Evolutionary conservation across 2,113 vertebrate species (phyloP), one percentile per base, ranked within the genome.

Genomic region (Meleagris gallopavo): DNA sequence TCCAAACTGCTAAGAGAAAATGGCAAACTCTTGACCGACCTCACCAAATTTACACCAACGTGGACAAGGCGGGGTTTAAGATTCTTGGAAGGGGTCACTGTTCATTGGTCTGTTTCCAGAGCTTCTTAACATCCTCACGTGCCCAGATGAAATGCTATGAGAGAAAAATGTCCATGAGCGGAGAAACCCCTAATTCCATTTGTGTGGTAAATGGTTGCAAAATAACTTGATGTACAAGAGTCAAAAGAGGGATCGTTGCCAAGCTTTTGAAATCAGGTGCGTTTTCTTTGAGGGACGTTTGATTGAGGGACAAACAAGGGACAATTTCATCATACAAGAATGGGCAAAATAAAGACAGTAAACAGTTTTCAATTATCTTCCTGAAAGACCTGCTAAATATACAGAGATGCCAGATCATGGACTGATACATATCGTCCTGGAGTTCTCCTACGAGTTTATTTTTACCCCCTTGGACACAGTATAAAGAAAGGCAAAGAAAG

Each of bases 201-300:
- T 90, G 65, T 70, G 40, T 72, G 54, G 24, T 40, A 83, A 91
- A 88, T 20, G 7, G 62, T 94, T 96, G 95, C 95, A 94, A 95
- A 97, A 96, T 75, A 78, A 95, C 86, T 90, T 78, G 70, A 82
- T 93, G 55, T 61, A 83, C 65, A 83, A 94, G 46, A 95, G 57
- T 88, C 82, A 88, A 89, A 76, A 50, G 25, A 77, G 72, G 89
- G 89, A 89, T 64, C 55, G 19, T 57, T 93, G 91, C 91, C 95
- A 97, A 83, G 79, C 89, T 97, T 93, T 95, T 95, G 95, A 97
- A 96, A 95, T 94, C 94, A 76, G 36, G 40, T 92, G 69, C 70
- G 29, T 18, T 82, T 90, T 93, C 76, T 91, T 91, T 84, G 85
- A 76, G 82, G 86, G 86, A 88, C 88, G 27, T 94, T 86, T 62